phyloP scores from a whole-genome alignment of 2,797 vertebrate genomes.

The Schizopygopsis malacanthus region DNA sequence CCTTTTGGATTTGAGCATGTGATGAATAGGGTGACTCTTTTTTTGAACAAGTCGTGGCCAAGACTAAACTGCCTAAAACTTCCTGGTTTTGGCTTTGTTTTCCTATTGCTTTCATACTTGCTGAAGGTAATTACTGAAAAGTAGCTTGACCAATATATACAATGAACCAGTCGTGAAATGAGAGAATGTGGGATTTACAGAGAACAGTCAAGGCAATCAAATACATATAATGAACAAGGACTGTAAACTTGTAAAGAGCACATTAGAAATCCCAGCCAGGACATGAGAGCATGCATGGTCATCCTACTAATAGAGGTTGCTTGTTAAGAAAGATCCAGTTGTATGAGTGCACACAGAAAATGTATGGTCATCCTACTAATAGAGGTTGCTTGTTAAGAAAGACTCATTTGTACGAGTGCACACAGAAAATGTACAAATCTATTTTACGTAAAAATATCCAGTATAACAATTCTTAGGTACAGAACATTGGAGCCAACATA shows the following conservation, averaged over 20 bases:
- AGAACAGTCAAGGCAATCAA: not conserved
- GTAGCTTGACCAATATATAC: not conserved
- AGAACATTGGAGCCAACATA: constrained; percentile 17
- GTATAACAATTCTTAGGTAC: not conserved
- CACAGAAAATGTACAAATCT: not conserved
- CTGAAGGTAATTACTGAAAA: not conserved
- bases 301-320: not conserved
- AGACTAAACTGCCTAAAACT: not conserved
- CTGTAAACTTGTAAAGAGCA: not conserved
- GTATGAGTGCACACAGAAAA: no score
- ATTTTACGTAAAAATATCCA: not conserved
- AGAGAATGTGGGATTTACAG: not conserved
- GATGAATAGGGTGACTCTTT: not conserved
- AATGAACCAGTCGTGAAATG: not conserved
- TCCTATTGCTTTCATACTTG: not conserved
- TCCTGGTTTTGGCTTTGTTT: not conserved
- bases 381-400: not conserved
- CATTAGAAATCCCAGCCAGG: not conserved
- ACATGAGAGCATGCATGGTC: not conserved
- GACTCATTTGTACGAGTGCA: not conserved
- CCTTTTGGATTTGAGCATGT: not conserved
- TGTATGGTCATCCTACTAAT: not conserved
- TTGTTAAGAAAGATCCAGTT: not conserved
- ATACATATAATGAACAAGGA: not conserved
- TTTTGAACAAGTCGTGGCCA: not conserved